A percentile compares a stretch with the other conserved stretches of the same genome.
Conservation (phyloP, 2,888 invertebrate species). For the Petrolisthes cinctipes region DNA sequence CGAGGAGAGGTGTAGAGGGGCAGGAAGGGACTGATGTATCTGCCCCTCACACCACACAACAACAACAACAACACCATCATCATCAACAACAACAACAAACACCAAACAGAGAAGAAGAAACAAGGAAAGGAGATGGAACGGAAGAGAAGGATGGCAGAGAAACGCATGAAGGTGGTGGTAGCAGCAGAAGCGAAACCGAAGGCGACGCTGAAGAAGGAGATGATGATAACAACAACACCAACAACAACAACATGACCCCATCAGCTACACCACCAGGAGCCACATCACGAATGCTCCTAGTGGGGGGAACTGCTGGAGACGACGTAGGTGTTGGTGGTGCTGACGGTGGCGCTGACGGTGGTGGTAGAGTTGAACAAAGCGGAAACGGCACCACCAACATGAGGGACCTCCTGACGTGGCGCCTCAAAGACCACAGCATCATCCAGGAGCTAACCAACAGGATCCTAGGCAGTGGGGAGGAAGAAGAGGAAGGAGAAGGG, state of each 20-base stretch:
- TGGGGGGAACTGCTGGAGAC: background rate
- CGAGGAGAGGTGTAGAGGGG: background rate
- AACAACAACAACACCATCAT: background rate
- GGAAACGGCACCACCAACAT: background rate
- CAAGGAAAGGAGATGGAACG: background rate
- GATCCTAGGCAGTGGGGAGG: slow-evolving; percentile 30
- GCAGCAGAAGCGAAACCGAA: background rate
- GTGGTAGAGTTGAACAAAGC: background rate
- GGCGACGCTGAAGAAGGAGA: background rate
- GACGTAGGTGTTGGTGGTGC: background rate
- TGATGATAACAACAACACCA: background rate
- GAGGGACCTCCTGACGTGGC: slow-evolving; percentile 41
- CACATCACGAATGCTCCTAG: slow-evolving; percentile 26
- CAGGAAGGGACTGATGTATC: background rate
- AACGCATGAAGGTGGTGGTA: background rate
- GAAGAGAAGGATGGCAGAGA: background rate
- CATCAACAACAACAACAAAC: background rate
- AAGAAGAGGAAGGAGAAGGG: background rate
- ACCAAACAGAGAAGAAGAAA: background rate
- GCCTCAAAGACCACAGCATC: slow-evolving; percentile 41
- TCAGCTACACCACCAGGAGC: background rate
- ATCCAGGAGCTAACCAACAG: slow-evolving; percentile 42
- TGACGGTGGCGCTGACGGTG: too few relatives aligned
- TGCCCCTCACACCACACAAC: background rate
- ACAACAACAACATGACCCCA: background rate